Base-by-base conservation (phyloP, 1,140 invertebrate species). In the Rhagoletis zephyria region DNA sequence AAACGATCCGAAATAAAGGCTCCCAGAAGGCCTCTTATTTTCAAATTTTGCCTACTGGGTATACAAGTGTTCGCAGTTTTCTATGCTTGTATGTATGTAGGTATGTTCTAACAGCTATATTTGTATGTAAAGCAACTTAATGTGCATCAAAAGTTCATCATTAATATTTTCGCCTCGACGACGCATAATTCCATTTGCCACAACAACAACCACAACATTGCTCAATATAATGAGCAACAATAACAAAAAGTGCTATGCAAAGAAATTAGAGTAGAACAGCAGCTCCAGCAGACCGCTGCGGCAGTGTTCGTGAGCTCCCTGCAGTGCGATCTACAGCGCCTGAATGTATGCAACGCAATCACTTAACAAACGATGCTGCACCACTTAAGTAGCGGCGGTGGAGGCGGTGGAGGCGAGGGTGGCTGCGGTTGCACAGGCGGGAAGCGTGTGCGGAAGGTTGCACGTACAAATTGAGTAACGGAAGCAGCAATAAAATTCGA, bases 401-500 rank as follows among this genome's bases (percentile, higher is more conserved):
- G n/a, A 1, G 12, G 16, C 61, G 61, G 61, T 14, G 4, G 16
- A 1, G 16, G 30, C 0, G 12, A 14, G 9, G 61, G 5, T 4
- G 16, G 61, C 61, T 4, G 61, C 61, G 4, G 16, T 7, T 14
- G 30, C 0, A n/a, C 4, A 7, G 61, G n/a, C 9, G 61, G 12
- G 12, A 63, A 14, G 61, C n/a, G 61, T n/a, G n/a, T 14, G 61
- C 61, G 61, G 74, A 30, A 30, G 70, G 48, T 59, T 19, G 74
- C 48, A 81, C 19, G 30, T 81, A 56, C 74, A 81, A 81, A 81
- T 45, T 56, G 74, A 59, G 74, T 19, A 19, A 16, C 45, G 74
- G 74, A 81, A 56, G 74, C 45, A 10, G 74, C 74, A 81, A 81
- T 81, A 81, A 81, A 81, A 81, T 81, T 81, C 30, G 74, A 81